These are phyloP conservation scores for Strix aluco DNA, from an alignment of 2,113 vertebrate species.

Conservation along the genomic window DNA sequence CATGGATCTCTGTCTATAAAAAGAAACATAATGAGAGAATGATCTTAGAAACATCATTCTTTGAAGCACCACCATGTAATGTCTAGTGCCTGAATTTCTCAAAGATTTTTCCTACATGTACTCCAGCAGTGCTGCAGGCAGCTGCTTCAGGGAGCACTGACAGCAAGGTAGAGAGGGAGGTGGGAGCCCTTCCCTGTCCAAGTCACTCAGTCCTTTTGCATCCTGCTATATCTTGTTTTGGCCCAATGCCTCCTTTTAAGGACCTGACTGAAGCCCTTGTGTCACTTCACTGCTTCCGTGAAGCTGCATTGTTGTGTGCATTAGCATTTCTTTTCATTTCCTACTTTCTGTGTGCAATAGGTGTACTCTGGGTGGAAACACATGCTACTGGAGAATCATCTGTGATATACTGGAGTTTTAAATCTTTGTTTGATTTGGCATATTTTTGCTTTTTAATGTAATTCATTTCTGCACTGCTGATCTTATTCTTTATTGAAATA, in stretches of 20 bases:
- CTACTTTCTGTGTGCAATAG: neutral
- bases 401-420: neutral
- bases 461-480: conserved; percentile 50
- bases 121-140: neutral
- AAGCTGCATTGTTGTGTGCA: neutral
- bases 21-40: neutral
- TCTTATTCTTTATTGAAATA: conserved; percentile 52
- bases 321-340: conserved; percentile 43
- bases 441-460: conserved; percentile 60
- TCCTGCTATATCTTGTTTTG: neutral
- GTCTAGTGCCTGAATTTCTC: neutral
- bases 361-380: conserved; percentile 1
- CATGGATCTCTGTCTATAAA: neutral
- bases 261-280: neutral
- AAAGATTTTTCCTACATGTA: neutral
- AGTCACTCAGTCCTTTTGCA: neutral
- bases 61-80: neutral
- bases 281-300: neutral
- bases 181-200: neutral
- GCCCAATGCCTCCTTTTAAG: neutral
- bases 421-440: conserved; percentile 54
- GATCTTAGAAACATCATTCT: neutral
- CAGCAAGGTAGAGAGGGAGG: neutral
- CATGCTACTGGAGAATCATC: conserved; percentile 17
- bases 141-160: neutral